Percentiles rank a stretch among this genome's conserved stretches.
These are phyloP conservation scores for Dascillus cervinus DNA, from an alignment of 2,888 invertebrate species.

Conservation along the genomic window DNA sequence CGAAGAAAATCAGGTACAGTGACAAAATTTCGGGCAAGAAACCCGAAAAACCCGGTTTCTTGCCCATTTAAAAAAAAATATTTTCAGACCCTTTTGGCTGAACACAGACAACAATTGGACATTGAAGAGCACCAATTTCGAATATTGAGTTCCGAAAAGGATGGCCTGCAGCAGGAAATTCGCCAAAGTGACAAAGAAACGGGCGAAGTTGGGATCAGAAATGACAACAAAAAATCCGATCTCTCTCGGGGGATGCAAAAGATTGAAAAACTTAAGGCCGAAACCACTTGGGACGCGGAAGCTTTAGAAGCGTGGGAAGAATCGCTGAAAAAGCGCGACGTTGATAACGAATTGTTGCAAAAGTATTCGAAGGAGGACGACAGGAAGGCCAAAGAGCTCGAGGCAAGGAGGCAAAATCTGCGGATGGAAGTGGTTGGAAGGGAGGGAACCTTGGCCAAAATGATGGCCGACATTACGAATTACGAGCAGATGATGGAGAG, in stretches of 20 bases:
- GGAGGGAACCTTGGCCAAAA: slow-evolving; percentile 40
- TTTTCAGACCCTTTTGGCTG: slow-evolving; percentile 56
- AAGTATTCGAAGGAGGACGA: slow-evolving; percentile 65
- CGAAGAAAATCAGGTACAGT: slow-evolving; percentile 52
- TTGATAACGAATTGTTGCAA: slow-evolving; percentile 62
- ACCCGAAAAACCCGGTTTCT: background rate
- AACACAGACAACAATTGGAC: slow-evolving; percentile 61
- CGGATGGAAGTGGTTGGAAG: slow-evolving; percentile 44
- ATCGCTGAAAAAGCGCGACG: slow-evolving; percentile 58
- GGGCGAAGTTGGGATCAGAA: slow-evolving; percentile 39
- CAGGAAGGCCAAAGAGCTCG: slow-evolving; percentile 55
- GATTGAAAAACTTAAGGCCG: slow-evolving; percentile 56
- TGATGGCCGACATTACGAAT: slow-evolving; percentile 47
- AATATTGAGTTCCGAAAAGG: slow-evolving; percentile 41
- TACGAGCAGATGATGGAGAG: slow-evolving; percentile 45
- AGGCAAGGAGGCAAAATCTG: slow-evolving; percentile 47
- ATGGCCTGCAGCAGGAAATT: slow-evolving; percentile 42
- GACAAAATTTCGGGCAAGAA: too few species aligned
- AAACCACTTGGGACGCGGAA: slow-evolving; percentile 61
- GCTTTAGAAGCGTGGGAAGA: slow-evolving; percentile 66
- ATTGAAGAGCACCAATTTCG: slow-evolving; percentile 52
- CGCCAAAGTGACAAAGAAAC: slow-evolving; percentile 46
- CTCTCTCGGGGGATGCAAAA: slow-evolving; percentile 50
- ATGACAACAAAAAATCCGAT: slow-evolving; percentile 44
- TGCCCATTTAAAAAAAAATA: too few species aligned